Percentiles rank a stretch among this genome's conserved stretches.
Evolutionary conservation across 1,140 invertebrate species (phyloP).

Genomic region (Drosophila orosa): DNA sequence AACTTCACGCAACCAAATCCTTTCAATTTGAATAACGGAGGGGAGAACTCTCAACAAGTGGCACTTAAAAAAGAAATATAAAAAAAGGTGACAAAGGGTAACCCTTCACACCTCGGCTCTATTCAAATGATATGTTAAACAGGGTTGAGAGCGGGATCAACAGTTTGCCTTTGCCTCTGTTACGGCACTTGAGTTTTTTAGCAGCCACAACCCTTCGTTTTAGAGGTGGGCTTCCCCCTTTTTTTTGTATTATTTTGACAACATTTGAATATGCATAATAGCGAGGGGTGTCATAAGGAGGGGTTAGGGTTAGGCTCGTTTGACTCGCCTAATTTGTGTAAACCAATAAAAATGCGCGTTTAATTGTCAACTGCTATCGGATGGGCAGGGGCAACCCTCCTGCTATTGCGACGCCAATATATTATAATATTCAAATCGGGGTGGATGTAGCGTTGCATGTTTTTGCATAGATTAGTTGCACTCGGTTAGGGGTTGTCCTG

Average conservation of each 20-base stretch:
- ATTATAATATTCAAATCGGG: conserved; percentile 64
- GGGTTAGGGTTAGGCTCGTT: conserved; percentile 17
- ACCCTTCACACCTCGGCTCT: conserved; percentile 71
- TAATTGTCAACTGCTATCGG: conserved; percentile 62
- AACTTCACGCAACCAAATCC: conserved; percentile 73
- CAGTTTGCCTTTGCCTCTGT: conserved; percentile 63
- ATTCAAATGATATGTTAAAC: conserved; percentile 82
- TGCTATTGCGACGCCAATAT: conserved; percentile 29
- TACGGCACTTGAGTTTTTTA: conserved; percentile 37
- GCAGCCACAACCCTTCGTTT: conserved; percentile 59
- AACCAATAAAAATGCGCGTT: conserved; percentile 78
- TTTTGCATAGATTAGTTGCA: conserved; percentile 81
- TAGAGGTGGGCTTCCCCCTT: neutral
- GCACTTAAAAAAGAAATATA: conserved; percentile 31
- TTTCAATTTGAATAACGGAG: conserved; percentile 74
- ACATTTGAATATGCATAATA: conserved; percentile 73
- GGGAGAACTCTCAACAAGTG: conserved; percentile 66
- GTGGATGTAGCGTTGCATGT: conserved; percentile 61
- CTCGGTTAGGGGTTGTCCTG: conserved; percentile 61
- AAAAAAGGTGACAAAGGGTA: conserved; percentile 44
- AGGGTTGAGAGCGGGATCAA: conserved; percentile 54
- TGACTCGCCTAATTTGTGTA: conserved; percentile 70
- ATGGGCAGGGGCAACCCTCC: conserved; percentile 50
- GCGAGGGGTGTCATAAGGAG: conserved; percentile 9
- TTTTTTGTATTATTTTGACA: conserved; percentile 61